Base-by-base conservation (phyloP, 2,888 invertebrate species). In the Spialia ferax region DNA sequence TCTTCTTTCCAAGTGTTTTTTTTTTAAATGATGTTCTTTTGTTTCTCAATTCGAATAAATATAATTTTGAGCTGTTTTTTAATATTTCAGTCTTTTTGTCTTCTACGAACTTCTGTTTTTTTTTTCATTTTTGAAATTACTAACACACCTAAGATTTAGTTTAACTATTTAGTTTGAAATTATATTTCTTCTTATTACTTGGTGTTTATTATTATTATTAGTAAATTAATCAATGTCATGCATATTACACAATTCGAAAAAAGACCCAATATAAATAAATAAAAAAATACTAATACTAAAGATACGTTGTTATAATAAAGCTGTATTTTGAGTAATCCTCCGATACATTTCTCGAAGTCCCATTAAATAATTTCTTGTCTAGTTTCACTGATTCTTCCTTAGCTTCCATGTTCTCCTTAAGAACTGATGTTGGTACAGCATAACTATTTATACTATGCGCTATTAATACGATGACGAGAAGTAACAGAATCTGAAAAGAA, bases 251-350 rank as follows among this genome's bases (percentile, higher is more conserved):
- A 32, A 32, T 7, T 11, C 11, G 11, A 35, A 35, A 35, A 35
- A 35, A 13, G 35, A 13, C 13, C 13, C 1, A 13, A 35, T 35
- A 35, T 35, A 13, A 35, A 35, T 35, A 13, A 35, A n/a, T 26
- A 26, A 26, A 5, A 26, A 26, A 26, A 26, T 26, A 5, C 26
- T 26, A 6, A 26, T 2, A 38, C 71, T 86, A 89, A 86, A 91
- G 85, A 75, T 90, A 89, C 0, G 92, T 91, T 0, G 93, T 93
- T 63, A 93, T 93, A 26, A 93, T 78, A 70, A 83, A 93, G 69
- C 87, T 93, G 29, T 92, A 93, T 79, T 89, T 92, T 18, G 73
- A 85, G 70, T 93, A 93, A 70, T 92, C 91, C 3, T 88, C 87
- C 0, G 93, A 91, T n/a, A 83, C 64, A 42, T 75, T 74, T 68